Percentiles rank a stretch among this genome's conserved stretches.
These are phyloP conservation scores for Phataginus tricuspis DNA, from an alignment of 2,797 vertebrate genomes.

Conservation along the genomic window DNA sequence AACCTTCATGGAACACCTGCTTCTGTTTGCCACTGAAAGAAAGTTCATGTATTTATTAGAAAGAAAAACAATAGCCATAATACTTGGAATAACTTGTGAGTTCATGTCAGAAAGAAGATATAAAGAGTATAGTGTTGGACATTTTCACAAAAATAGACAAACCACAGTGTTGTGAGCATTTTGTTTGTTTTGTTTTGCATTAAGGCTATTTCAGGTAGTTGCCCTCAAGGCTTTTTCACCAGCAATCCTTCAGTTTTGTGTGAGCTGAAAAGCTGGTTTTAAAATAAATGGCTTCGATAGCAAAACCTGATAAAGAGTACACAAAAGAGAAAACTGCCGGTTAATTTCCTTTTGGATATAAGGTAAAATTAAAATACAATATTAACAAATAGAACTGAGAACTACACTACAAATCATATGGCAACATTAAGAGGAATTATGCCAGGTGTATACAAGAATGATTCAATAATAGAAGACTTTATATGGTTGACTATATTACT, in stretches of 20 bases:
- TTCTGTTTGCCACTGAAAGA: neutral
- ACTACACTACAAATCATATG: neutral
- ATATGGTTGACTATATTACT: neutral
- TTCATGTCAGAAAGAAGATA: slow-evolving; percentile 1
- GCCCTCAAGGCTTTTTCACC: slow-evolving; percentile 35
- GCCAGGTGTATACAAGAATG: neutral
- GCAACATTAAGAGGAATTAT: slow-evolving; percentile 17
- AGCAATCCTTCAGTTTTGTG: slow-evolving; percentile 58
- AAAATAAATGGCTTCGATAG: slow-evolving; percentile 28
- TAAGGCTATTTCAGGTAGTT: slow-evolving; percentile 57
- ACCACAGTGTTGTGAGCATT: neutral
- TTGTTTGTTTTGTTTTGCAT: neutral
- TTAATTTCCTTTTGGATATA: slow-evolving; percentile 33
- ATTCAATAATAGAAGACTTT: neutral
- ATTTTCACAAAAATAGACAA: slow-evolving; percentile 39
- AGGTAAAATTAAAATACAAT: slow-evolving; percentile 38
- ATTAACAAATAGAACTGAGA: slow-evolving; percentile 8
- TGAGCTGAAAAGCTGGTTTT: slow-evolving; percentile 58
- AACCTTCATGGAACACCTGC: neutral
- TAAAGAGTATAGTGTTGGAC: neutral
- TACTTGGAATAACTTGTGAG: neutral
- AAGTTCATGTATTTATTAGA: slow-evolving; percentile 16
- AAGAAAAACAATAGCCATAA: neutral
- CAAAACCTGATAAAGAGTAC: slow-evolving; percentile 29
- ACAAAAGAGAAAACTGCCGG: slow-evolving; percentile 49